Conservation (phyloP, 2,888 invertebrate genomes). For the Xylophagus ater region DNA sequence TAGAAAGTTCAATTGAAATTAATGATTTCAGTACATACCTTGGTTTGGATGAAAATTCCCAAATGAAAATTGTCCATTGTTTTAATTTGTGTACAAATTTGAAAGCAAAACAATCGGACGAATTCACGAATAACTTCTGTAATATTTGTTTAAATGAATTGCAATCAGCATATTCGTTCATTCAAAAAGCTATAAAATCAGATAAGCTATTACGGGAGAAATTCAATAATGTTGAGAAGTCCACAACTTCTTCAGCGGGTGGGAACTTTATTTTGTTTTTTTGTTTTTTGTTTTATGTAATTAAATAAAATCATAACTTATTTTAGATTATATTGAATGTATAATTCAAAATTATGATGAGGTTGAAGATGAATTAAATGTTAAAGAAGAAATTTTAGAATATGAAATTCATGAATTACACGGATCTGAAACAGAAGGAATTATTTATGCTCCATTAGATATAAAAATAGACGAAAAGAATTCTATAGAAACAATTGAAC, state of each 20-base stretch:
- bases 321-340: not conserved
- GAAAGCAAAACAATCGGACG: conserved; percentile 1
- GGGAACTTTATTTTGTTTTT: not conserved
- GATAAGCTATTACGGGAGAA: not conserved
- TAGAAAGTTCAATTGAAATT: conserved; percentile 1
- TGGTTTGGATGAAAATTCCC: not conserved
- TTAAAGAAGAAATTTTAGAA: not conserved
- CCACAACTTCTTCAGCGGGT: not conserved
- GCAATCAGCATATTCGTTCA: not conserved
- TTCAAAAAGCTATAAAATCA: conserved; percentile 6
- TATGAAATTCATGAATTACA: not conserved
- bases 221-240: not conserved
- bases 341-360: not conserved
- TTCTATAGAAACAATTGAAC: conserved; percentile 2
- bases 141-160: conserved; percentile 1
- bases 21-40: conserved; percentile 3
- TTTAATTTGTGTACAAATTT: conserved; percentile 5
- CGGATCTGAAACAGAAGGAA: not conserved
- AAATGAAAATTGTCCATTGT: not conserved
- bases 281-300: not conserved
- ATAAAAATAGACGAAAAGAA: no score
- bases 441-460: not conserved
- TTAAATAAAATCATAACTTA: not conserved
- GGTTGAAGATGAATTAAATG: not conserved
- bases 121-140: conserved; percentile 3